phyloP scores from a whole-genome alignment of 2,797 vertebrate genomes.

The Cyclura pinguis region DNA sequence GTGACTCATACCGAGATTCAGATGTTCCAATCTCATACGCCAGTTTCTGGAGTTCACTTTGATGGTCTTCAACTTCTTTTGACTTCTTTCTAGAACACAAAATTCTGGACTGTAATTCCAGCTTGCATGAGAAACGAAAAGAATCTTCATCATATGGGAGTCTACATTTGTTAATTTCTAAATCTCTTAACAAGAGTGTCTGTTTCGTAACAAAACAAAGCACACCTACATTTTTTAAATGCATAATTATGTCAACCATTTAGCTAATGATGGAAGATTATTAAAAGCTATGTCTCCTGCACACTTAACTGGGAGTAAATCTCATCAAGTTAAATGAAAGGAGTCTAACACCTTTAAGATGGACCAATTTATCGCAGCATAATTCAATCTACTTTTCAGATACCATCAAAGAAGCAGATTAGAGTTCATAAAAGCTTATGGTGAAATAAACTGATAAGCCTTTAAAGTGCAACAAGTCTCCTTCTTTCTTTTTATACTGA shows the following conservation, averaged over 20 bases:
- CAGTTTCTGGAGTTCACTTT: constrained; percentile 77
- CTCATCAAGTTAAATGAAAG: too few relatives aligned
- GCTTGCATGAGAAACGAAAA: background rate
- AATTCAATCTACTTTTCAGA: too few relatives aligned
- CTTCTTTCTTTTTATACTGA: too few relatives aligned
- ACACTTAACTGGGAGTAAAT: background rate
- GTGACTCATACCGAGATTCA: constrained; percentile 76
- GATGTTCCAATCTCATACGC: constrained; percentile 77
- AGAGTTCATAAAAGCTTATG: too few relatives aligned
- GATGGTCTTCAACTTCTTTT: constrained; percentile 78
- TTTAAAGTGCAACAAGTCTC: too few relatives aligned
- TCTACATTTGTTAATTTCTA: background rate
- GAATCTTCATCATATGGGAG: background rate
- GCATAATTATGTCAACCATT: background rate
- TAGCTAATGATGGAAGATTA: background rate
- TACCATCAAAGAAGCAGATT: too few relatives aligned
- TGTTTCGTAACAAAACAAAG: background rate
- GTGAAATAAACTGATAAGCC: too few relatives aligned
- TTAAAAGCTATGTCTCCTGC: background rate
- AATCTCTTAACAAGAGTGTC: background rate
- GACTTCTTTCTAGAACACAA: constrained; percentile 78
- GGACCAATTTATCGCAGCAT: too few relatives aligned
- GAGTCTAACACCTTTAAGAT: too few relatives aligned
- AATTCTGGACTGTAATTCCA: background rate
- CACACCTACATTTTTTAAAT: background rate